phyloP scores from a whole-genome alignment of 2,888 invertebrate genomes.

The Leptopilina syphax region DNA sequence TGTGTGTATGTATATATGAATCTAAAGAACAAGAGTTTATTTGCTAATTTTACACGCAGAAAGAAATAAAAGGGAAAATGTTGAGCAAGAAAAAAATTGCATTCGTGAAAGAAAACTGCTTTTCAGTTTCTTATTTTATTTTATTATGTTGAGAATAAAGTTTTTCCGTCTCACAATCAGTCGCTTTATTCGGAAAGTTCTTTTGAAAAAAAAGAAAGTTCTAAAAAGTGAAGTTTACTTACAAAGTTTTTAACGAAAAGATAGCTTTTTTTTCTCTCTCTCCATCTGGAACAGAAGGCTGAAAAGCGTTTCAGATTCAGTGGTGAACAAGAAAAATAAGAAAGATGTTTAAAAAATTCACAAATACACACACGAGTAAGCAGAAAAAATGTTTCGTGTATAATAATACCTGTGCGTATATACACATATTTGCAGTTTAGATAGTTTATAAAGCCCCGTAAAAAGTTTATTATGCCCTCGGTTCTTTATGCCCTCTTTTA shows the following conservation, averaged over 20 bases:
- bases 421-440: slow-evolving; percentile 1
- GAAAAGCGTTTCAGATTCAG: slow-evolving; percentile 15
- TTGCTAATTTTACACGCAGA: not conserved
- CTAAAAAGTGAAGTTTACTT: slow-evolving; percentile 34
- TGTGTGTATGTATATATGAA: not conserved
- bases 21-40: not conserved
- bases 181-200: slow-evolving; percentile 37
- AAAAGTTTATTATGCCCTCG: not conserved
- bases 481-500: not conserved
- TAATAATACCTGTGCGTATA: not conserved
- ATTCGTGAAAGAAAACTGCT: slow-evolving; percentile 20
- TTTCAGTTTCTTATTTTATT: slow-evolving; percentile 13
- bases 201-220: slow-evolving; percentile 9
- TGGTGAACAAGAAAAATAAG: not conserved
- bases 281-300: slow-evolving; percentile 12
- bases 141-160: slow-evolving; percentile 34
- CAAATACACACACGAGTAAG: not conserved
- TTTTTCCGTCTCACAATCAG: slow-evolving; percentile 37
- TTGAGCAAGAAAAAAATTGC: not conserved
- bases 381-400: not conserved
- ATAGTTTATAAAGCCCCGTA: slow-evolving; percentile 19
- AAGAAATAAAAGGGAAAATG: not conserved
- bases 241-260: slow-evolving; percentile 25
- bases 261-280: not conserved
- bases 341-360: slow-evolving; percentile 1